phyloP scores from a whole-genome alignment of 2,888 invertebrate genomes.

The Meghimatium bilineatum region DNA sequence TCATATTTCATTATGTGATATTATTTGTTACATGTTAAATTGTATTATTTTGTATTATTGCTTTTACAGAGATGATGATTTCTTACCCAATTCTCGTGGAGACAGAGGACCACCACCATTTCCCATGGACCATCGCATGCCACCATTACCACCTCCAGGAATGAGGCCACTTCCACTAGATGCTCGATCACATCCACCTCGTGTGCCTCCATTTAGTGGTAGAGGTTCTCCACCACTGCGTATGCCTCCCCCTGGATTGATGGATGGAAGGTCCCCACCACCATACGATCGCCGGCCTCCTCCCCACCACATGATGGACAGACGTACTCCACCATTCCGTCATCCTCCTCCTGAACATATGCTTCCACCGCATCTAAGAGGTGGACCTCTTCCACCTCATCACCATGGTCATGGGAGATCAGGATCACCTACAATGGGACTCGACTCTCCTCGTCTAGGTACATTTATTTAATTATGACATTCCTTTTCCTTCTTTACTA shows the following conservation, averaged over 20 bases:
- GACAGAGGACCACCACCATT: conserved; percentile 40
- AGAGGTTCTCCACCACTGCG: conserved; percentile 32
- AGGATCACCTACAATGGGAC: conserved; percentile 34
- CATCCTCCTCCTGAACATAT: conserved; percentile 45
- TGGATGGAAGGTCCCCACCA: conserved; percentile 46
- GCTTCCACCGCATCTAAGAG: conserved; percentile 44
- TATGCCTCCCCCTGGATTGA: conserved; percentile 44
- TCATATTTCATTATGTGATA: background rate
- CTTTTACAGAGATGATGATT: conserved; percentile 39
- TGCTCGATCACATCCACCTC: conserved; percentile 38
- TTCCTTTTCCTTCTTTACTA: background rate
- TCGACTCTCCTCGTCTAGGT: conserved; percentile 40
- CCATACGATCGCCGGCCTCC: conserved; percentile 46
- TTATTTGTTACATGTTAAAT: background rate
- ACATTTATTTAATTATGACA: background rate
- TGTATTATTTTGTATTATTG: background rate
- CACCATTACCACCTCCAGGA: conserved; percentile 36
- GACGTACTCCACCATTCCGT: conserved; percentile 45
- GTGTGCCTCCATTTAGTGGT: conserved; percentile 26
- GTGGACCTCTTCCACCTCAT: conserved; percentile 37
- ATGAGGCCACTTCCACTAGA: conserved; percentile 39
- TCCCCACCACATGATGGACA: conserved; percentile 44
- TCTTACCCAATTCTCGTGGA: conserved; percentile 12
- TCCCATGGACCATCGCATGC: conserved; percentile 30
- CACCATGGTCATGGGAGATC: conserved; percentile 4